phyloP scores from a whole-genome alignment of 1,140 invertebrate genomes.

The Drosophila subobscura region DNA sequence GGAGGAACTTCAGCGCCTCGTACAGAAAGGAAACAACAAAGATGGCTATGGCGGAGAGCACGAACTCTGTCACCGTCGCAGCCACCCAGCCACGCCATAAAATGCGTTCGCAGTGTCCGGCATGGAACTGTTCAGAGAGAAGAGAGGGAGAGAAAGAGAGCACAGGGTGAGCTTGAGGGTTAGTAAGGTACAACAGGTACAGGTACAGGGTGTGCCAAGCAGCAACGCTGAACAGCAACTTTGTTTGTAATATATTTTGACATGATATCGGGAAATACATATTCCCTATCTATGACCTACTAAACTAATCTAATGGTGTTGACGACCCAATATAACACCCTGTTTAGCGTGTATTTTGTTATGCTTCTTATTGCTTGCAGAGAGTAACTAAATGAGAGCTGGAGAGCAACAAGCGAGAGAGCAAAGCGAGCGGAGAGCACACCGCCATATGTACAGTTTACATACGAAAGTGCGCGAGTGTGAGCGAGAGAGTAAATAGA shows the following conservation, averaged over 20 bases:
- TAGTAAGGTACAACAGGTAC: background rate
- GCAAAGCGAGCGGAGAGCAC: constrained; percentile 10
- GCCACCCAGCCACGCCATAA: constrained; percentile 91
- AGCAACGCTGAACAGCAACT: background rate
- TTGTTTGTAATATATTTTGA: background rate
- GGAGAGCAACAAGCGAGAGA: constrained; percentile 15
- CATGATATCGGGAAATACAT: background rate
- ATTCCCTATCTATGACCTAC: background rate
- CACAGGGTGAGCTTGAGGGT: too few species aligned
- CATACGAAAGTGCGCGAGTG: constrained; percentile 11
- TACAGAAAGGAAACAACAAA: constrained; percentile 71
- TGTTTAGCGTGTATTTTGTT: constrained; percentile 23
- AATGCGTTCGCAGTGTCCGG: constrained; percentile 89
- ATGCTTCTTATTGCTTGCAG: constrained; percentile 13
- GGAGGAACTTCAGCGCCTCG: constrained; percentile 72
- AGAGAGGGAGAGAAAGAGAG: too few species aligned
- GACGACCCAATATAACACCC: constrained; percentile 38
- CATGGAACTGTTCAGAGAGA: constrained; percentile 87
- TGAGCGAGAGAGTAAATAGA: constrained; percentile 27
- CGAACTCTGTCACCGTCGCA: constrained; percentile 67
- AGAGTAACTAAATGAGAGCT: constrained; percentile 37
- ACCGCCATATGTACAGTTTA: background rate
- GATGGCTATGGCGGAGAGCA: constrained; percentile 65
- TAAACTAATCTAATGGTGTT: too few species aligned
- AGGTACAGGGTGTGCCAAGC: constrained; percentile 9